Evolutionary conservation across 2,888 invertebrate genomes (phyloP), one percentile per base, ranked within the genome.

Genomic region (Drepana falcataria): DNA sequence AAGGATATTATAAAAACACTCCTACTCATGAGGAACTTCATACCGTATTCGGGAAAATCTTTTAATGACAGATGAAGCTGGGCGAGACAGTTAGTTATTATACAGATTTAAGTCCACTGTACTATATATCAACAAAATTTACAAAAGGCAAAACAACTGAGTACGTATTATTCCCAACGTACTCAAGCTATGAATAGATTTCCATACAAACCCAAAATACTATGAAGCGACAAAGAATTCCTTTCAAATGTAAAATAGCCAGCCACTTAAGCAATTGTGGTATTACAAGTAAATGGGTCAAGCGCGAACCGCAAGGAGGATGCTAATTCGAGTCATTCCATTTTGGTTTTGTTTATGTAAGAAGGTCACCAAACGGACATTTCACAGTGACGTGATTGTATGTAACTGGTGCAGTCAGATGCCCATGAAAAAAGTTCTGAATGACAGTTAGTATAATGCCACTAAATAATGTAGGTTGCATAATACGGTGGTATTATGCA

Each of bases 171-270:
- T 44, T 44, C 44, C 44, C 44, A 44, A 44, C 44, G 9, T 44
- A 44, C 44, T 44, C 9, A 44, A 44, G 1, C 9, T 9, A 9
- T 44, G 44, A 44, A 44, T 9, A 44, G 34, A 40, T 41, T 40
- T 40, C 51, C 34, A 33, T 49, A 49, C 37, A 40, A 9, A 56
- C 54, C 54, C 40, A 55, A 59, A 62, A 60, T 56, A 60, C 54
- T 48, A 57, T 63, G 61, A 60, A 62, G 61, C 55, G 52, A 48
- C 55, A 66, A 68, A 67, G 71, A 72, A 72, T 74, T 73, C 72
- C 70, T 75, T 78, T 79, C 67, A 73, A 64, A 79, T 78, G 78
- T 68, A 70, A 44, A 79, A 79, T 78, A 67, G 70, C 69, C 66
- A 68, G 68, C 65, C 71, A 69, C 66, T 67, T 69, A 60, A 65